A percentile compares a stretch with the other conserved stretches of the same genome.
These are phyloP conservation scores for Podarcis cretensis DNA, from an alignment of 2,113 vertebrate species.

Conservation along the genomic window DNA sequence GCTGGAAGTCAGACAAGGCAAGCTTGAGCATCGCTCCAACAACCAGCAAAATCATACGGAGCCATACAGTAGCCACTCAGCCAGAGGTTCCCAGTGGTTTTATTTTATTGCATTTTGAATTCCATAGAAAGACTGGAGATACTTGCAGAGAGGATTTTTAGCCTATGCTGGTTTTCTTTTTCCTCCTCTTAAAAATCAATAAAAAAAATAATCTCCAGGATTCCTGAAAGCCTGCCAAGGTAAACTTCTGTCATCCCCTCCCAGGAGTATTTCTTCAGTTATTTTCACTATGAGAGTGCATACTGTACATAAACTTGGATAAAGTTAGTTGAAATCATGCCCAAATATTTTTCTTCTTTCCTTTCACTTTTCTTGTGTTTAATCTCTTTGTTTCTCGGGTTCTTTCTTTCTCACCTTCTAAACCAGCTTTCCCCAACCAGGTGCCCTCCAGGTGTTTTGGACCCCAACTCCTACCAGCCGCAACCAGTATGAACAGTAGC, in stretches of 20 bases:
- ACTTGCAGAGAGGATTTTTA: neutral
- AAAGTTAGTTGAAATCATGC: neutral
- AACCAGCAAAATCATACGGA: neutral
- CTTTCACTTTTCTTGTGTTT: neutral
- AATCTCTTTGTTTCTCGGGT: neutral
- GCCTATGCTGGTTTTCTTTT: neutral
- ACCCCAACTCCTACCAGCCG: too few relatives aligned
- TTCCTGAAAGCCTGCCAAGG: conserved; percentile 48
- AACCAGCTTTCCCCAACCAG: neutral
- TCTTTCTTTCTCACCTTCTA: too few relatives aligned
- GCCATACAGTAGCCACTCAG: neutral
- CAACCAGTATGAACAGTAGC: too few relatives aligned
- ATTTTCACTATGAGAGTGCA: conserved; percentile 7
- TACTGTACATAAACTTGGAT: neutral
- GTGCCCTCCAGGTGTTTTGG: too few relatives aligned
- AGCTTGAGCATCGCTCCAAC: neutral
- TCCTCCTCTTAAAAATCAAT: neutral
- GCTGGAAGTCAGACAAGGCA: neutral
- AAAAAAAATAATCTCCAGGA: neutral
- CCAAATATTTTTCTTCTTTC: neutral
- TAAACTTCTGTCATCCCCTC: conserved; percentile 30
- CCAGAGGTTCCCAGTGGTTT: too few relatives aligned
- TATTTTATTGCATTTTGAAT: too few relatives aligned
- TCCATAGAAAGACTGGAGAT: neutral
- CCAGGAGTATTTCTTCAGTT: neutral